Evolutionary conservation across 2,797 vertebrate genomes (phyloP).

Genomic region (Chelon auratus): DNA sequence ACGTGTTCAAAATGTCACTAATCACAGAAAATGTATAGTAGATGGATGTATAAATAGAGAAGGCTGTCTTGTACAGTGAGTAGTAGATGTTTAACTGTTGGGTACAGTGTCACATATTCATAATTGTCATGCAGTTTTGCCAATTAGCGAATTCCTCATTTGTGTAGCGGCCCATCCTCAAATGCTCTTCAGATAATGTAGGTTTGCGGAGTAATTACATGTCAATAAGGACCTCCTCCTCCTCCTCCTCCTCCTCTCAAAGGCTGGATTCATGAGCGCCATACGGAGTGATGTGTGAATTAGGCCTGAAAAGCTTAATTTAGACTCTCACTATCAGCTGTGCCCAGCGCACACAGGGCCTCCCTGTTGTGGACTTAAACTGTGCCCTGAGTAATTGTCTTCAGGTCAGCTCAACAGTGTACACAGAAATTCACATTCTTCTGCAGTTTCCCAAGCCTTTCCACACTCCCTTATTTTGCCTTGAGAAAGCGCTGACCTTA

Average conservation of each 20-base stretch:
- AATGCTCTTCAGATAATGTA: constrained; percentile 15
- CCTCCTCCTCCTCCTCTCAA: constrained; percentile 30
- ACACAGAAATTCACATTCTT: constrained; percentile 77
- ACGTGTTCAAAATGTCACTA: too few relatives aligned
- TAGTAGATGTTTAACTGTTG: background rate
- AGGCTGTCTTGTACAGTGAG: background rate
- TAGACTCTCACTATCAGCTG: constrained; percentile 49
- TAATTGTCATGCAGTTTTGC: constrained; percentile 10
- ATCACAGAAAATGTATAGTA: too few relatives aligned
- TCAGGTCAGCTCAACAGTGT: constrained; percentile 57
- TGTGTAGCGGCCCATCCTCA: constrained; percentile 17
- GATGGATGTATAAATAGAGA: too few relatives aligned
- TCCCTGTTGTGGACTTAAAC: constrained; percentile 71
- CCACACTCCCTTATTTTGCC: constrained; percentile 79
- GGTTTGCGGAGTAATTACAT: constrained; percentile 34
- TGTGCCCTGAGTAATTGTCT: constrained; percentile 68
- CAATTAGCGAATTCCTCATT: constrained; percentile 47
- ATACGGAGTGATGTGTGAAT: constrained; percentile 62
- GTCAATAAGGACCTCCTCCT: constrained; percentile 23
- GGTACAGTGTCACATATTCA: background rate
- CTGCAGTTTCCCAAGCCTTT: constrained; percentile 79
- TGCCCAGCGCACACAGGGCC: constrained; percentile 52
- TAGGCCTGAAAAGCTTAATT: constrained; percentile 67
- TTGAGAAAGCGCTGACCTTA: constrained; percentile 87
- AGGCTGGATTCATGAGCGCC: constrained; percentile 55